Base-by-base conservation (phyloP, 2,797 vertebrate species). In the Sebastes taczanowskii region DNA sequence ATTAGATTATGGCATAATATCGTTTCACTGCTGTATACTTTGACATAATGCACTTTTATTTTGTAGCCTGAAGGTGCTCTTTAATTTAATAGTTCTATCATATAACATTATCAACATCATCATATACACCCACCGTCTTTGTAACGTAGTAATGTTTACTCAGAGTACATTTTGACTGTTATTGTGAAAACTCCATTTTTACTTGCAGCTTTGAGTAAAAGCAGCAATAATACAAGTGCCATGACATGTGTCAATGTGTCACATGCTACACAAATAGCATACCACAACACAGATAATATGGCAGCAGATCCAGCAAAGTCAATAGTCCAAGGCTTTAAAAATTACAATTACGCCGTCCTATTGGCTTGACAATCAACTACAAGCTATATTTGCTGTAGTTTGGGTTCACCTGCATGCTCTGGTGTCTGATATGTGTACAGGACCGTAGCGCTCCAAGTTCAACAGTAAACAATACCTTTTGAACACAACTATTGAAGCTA, bases 401-500 rank as follows among this genome's bases (percentile, higher is more conserved):
- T 61, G 27, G 70, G 4, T 62, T 60, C 0, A 23, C 52, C 56
- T 61, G 38, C 14, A 62, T 20, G 3, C 2, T 34, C 5, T 34
- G 30, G 10, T 46, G 0, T 46, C 42, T 46, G 42, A 46, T 46
- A 46, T 46, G 42, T 46, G 42, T 46, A 46, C 42, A 46, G 0
- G 42, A 46, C 42, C 42, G 6, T 46, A 46, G 42, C 0, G 6
- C 59, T 61, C 59, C 29, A 35, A 62, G 32, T 35, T 35, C 62
- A 65, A 27, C 22, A 65, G 14, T 42, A 65, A 65, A 32, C 16
- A 42, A 42, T 46, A 2, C 0, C 27, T 38, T 25, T 38, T 64
- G 7, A 64, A 64, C 7, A 46, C 14, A 46, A 46, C 42, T 46
- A 46, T 7, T 7, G 2, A 56, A 34, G 53, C 77, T 82, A 98